Conservation (phyloP, 2,888 invertebrate genomes). For the Blastobasis lacticolella region DNA sequence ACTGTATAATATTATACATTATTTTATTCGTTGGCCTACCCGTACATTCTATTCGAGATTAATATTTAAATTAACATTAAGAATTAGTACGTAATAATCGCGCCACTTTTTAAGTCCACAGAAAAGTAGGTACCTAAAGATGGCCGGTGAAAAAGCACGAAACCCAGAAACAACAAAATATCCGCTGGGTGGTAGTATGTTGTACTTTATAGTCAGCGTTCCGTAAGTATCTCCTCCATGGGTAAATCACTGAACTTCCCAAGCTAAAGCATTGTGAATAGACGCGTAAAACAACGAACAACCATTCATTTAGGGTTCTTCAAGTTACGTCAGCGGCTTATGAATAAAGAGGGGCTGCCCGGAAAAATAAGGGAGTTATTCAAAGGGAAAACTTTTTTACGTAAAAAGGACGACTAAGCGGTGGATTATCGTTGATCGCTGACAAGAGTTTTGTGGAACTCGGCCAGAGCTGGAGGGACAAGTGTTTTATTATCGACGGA, state of each 20-base stretch:
- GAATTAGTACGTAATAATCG: too few species aligned
- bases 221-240: slow-evolving; percentile 22
- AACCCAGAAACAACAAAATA: too few species aligned
- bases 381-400: slow-evolving; percentile 62
- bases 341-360: slow-evolving; percentile 66
- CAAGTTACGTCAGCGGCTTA: slow-evolving; percentile 67
- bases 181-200: too few species aligned
- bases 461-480: slow-evolving; percentile 43
- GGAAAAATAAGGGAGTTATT: slow-evolving; percentile 62
- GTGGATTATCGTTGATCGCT: slow-evolving; percentile 59
- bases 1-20: too few species aligned
- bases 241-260: slow-evolving; percentile 62
- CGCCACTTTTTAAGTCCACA: too few species aligned
- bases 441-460: slow-evolving; percentile 63
- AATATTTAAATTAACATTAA: too few species aligned
- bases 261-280: slow-evolving; percentile 66
- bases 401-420: slow-evolving; percentile 58
- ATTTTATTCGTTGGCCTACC: too few species aligned
- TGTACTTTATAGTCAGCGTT: background rate
- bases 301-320: slow-evolving; percentile 70
- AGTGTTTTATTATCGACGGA: slow-evolving; percentile 49
- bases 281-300: slow-evolving; percentile 73
- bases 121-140: too few species aligned
- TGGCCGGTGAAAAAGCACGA: too few species aligned
- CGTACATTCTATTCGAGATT: too few species aligned